Base-by-base conservation (phyloP, 2,888 invertebrate species). In the Seira sanloemensis region DNA sequence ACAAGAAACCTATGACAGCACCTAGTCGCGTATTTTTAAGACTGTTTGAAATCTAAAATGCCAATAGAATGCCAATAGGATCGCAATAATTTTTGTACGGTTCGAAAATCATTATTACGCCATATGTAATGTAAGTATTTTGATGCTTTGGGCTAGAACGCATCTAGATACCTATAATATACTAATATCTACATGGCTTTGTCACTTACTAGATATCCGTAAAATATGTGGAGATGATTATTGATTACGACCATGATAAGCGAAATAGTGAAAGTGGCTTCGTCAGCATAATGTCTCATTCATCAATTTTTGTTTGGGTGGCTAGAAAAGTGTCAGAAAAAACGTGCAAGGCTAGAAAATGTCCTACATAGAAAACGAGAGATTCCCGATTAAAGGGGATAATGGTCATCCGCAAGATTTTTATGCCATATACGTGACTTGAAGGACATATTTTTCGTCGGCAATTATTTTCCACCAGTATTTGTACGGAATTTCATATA, bases 151-250 rank as follows among this genome's bases (percentile, higher is more conserved):
- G 37, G 37, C 4, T 4, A 50, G 50, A 12, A 50, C 16, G n/a
- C 4, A 37, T 37, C 37, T 37, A 37, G 37, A 37, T 7, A 12
- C 50, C 50, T n/a, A n/a, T n/a, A 50, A 50, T 50, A 12, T 50
- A 12, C 50, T 7, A 12, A 12, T 50, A 2, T 50, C 5, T 50
- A 12, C n/a, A 50, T 12, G 12, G 4, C 12, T 16, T 12, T 50
- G n/a, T 2, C 16, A 2, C 50, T 50, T 2, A 12, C n/a, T 50
- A 50, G 50, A 18, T 7, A 50, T n/a, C 16, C n/a, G 12, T 50
- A 50, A 50, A 50, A 50, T n/a, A n/a, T n/a, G n/a, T n/a, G n/a
- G n/a, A n/a, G n/a, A 50, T 50, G 50, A 50, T 50, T 50, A 50
- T 50, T 50, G 50, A 50, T 50, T 18, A 50, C n/a, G 50, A 50